phyloP scores from a whole-genome alignment of 1,140 invertebrate species.

The Drosophila fuyamai region DNA sequence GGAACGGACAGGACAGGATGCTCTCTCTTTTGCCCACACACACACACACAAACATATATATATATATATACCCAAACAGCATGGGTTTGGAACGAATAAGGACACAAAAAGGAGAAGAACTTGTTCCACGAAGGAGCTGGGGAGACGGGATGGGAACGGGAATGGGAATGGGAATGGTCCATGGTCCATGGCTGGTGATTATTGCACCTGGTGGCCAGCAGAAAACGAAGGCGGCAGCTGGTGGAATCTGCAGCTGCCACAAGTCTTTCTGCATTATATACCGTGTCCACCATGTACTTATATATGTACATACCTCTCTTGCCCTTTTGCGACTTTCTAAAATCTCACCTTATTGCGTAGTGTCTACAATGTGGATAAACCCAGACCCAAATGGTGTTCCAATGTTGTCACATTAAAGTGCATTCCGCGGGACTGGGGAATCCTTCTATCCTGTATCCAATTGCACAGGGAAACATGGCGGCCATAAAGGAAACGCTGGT shows the following conservation, averaged over 20 bases:
- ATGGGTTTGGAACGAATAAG: constrained; percentile 65
- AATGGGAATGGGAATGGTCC: constrained; percentile 37
- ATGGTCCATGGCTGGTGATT: constrained; percentile 46
- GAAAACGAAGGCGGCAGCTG: constrained; percentile 41
- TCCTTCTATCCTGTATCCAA: constrained; percentile 24
- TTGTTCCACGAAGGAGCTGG: constrained; percentile 43
- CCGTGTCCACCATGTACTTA: neutral
- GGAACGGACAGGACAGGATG: constrained; percentile 43
- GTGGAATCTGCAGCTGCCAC: constrained; percentile 57
- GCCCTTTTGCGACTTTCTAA: constrained; percentile 65
- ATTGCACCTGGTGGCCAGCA: constrained; percentile 71
- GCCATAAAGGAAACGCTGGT: constrained; percentile 30
- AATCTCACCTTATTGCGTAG: constrained; percentile 37
- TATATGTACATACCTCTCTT: constrained; percentile 14
- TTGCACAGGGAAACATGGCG: constrained; percentile 43
- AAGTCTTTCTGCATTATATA: constrained; percentile 28
- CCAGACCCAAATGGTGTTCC: neutral
- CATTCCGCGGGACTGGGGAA: neutral
- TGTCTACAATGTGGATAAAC: constrained; percentile 4
- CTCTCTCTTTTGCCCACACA: constrained; percentile 16
- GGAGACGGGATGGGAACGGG: constrained; percentile 21
- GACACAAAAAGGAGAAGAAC: constrained; percentile 72
- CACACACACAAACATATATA: constrained; percentile 12
- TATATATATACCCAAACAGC: constrained; percentile 14
- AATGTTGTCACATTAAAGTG: constrained; percentile 17